Evolutionary conservation across 2,888 invertebrate genomes (phyloP), one percentile per base, ranked within the genome.

Genomic region (Pherbina coryleti): DNA sequence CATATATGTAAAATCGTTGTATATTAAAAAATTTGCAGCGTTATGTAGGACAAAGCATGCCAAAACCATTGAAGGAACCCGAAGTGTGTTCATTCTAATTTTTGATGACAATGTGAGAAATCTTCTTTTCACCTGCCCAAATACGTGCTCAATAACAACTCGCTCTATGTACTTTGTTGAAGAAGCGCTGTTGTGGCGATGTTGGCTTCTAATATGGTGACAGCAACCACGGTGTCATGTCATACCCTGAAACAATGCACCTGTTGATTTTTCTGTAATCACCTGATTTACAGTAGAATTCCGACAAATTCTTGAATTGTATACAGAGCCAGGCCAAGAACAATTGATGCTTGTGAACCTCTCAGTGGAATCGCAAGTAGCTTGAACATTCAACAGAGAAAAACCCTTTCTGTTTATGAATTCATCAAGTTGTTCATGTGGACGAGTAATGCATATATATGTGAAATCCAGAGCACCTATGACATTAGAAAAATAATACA

Each of bases 241-340:
- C 64, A n/a, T 74, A 76, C 62, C 76, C 73, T 25, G 62, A 69
- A 79, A 69, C 60, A 79, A 62, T 14, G 76, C 76, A 37, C 79
- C 79, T 22, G 25, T 31, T 67, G 72, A 17, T 66, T 79, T 76
- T 69, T 73, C 73, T 28, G 69, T 74, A 55, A 79, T 31, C 22
- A 51, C 60, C 7, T 22, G 53, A 37, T 49, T 67, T 49, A 79
- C 28, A 22, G 14, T 14, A 8, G 70, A 79, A 60, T 76, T 72
- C 28, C 60, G 76, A 76, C 78, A 78, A 19, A 78, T 62, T 5
- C 62, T 57, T 28, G 73, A 66, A 78, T 73, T 73, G 62, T 76
- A 37, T 25, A 75, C 75, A 11, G 70, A 77, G 37, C 71, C 70
- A 14, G 55, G 19, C 78, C 75, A 72, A 11, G 37, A 66, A 34